phyloP scores from a whole-genome alignment of 2,113 vertebrate genomes.

The Vicugna pacos region DNA sequence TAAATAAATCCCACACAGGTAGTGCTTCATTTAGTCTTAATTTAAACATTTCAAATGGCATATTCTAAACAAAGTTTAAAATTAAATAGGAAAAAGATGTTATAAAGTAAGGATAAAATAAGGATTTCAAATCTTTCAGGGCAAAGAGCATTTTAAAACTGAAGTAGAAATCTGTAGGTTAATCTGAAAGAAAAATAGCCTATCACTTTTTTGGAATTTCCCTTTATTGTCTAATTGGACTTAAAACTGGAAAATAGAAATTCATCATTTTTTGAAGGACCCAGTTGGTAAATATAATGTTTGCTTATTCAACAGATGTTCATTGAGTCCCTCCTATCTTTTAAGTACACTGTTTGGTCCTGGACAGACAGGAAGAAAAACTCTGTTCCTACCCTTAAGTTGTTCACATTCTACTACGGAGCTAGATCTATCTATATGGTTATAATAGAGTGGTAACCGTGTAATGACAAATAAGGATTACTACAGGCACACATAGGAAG shows the following conservation, averaged over 20 bases:
- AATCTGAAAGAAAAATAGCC: slow-evolving; percentile 24
- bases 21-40: slow-evolving; percentile 19
- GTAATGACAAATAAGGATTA: neutral
- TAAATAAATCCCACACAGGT: neutral
- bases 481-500: neutral
- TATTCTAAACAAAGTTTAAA: slow-evolving; percentile 48
- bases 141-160: slow-evolving; percentile 25
- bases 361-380: neutral
- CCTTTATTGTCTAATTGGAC: slow-evolving; percentile 26
- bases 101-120: slow-evolving; percentile 52
- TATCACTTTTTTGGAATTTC: neutral
- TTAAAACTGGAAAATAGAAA: slow-evolving; percentile 54
- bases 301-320: slow-evolving; percentile 28
- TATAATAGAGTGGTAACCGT: neutral
- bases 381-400: neutral
- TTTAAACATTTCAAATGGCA: slow-evolving; percentile 37
- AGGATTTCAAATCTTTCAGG: neutral
- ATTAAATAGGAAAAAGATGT: slow-evolving; percentile 41
- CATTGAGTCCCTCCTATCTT: slow-evolving; percentile 32
- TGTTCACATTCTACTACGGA: neutral
- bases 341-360: neutral
- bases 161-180: neutral
- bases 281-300: neutral
- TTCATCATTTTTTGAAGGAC: neutral
- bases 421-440: neutral